Base-by-base conservation (phyloP, 1,140 invertebrate species). In the Pseudomyrmex cubaensis region DNA sequence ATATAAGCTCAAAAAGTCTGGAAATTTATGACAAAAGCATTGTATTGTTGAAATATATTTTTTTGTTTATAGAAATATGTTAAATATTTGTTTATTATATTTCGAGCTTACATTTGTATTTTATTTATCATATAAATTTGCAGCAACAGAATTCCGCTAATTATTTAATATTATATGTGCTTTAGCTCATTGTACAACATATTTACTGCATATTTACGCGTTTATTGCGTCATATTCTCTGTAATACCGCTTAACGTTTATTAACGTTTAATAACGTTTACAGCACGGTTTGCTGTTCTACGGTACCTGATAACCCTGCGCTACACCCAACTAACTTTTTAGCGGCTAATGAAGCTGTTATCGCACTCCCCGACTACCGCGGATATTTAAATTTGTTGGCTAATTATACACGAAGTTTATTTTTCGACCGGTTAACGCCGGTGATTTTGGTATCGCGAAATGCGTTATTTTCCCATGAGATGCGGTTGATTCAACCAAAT, bases 261-360 rank as follows among this genome's bases (percentile, higher is more conserved):
- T 80, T 17, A 80, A 72, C n/a, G 20, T 72, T 80, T 80, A 80
- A 72, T 80, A 80, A 70, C 64, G 64, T 70, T 70, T 70, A 67
- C 52, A 78, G 44, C 63, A 12, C 20, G 35, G 75, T 13, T n/a
- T 20, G 15, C 20, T 57, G 56, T 76, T 64, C 46, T 63, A 76
- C 12, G 48, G 70, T 80, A 80, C 50, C 76, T 59, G 76, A 80
- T 78, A 76, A 22, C 13, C 62, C 4, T 66, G 48, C 2, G 25
- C 25, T 22, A 20, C n/a, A 10, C 4, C n/a, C 46, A 76, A 64
- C 25, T 59, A 72, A 72, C 52, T 80, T 80, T 80, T 80, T 35
- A 72, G 69, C 59, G 76, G 76, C 70, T 80, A 80, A 80, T 80
- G 66, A 80, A 80, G 52, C 22, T 59, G 54, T 80, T 80, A 61